phyloP scores from a whole-genome alignment of 2,888 invertebrate species.

The Xanthorhoe designata region DNA sequence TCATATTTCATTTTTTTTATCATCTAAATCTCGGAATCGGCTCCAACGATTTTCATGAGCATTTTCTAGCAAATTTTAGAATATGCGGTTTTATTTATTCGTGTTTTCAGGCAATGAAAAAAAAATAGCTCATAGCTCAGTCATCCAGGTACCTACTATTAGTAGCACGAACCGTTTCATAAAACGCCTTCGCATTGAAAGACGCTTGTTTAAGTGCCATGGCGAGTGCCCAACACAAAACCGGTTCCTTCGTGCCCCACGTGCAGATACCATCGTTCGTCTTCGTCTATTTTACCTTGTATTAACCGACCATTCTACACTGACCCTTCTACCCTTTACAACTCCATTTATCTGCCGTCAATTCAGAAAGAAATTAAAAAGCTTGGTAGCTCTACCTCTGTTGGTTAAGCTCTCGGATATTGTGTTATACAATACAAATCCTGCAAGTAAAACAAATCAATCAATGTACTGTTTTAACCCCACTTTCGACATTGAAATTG shows the following conservation, averaged over 20 bases:
- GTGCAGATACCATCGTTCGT: conserved; percentile 77
- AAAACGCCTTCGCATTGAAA: background rate
- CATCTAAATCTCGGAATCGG: no score
- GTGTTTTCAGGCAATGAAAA: no score
- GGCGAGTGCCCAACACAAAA: conserved; percentile 49
- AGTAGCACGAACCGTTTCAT: background rate
- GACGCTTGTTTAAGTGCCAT: conserved; percentile 10
- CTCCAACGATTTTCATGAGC: no score
- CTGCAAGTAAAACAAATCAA: conserved; percentile 35
- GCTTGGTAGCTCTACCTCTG: conserved; percentile 12
- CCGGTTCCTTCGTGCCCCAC: conserved; percentile 74
- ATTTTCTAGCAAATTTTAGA: no score
- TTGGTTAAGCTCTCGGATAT: conserved; percentile 23
- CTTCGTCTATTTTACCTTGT: conserved; percentile 76
- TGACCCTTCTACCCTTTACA: conserved; percentile 46
- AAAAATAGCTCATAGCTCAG: no score
- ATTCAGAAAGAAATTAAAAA: conserved; percentile 14
- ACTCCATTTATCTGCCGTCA: conserved; percentile 18
- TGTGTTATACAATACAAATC: conserved; percentile 36
- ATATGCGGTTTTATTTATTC: no score
- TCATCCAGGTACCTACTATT: no score
- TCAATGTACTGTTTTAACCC: conserved; percentile 32
- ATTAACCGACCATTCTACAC: conserved; percentile 45
- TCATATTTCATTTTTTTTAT: no score
- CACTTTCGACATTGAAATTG: background rate